A percentile compares a stretch with the other conserved stretches of the same genome.
Conservation (phyloP, 2,797 vertebrate species). For the Lithobates sylvaticus region DNA sequence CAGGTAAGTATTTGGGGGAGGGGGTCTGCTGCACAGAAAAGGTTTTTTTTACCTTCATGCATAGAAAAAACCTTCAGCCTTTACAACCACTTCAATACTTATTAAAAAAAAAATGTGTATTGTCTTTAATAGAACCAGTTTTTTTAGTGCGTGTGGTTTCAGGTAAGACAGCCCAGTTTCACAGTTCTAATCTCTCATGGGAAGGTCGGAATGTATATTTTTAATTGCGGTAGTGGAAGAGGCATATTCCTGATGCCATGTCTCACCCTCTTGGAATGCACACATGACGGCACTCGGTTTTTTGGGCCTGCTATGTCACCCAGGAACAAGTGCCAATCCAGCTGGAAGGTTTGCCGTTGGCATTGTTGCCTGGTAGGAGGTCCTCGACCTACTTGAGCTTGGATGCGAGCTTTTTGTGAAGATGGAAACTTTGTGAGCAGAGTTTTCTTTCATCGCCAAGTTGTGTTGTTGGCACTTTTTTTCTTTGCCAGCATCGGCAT, state of each 20-base stretch:
- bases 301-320: conserved; percentile 45
- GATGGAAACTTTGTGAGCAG: conserved; percentile 34
- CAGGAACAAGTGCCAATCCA: conserved; percentile 26
- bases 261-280: conserved; percentile 58
- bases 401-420: neutral
- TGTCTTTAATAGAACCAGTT: neutral
- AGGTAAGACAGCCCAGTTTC: conserved; percentile 63
- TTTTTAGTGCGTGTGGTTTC: conserved; percentile 56
- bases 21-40: too few relatives aligned
- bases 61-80: too few relatives aligned
- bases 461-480: conserved; percentile 35
- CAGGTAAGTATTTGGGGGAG: too few relatives aligned
- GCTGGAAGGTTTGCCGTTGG: conserved; percentile 29
- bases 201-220: conserved; percentile 67
- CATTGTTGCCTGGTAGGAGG: conserved; percentile 57
- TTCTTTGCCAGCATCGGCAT: conserved; percentile 17
- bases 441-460: neutral
- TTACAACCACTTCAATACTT: too few relatives aligned
- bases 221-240: conserved; percentile 65
- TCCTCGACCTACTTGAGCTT: conserved; percentile 19
- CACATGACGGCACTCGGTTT: conserved; percentile 51
- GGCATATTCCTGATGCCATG: conserved; percentile 57
- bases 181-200: conserved; percentile 67
- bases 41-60: too few relatives aligned
- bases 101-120: conserved; percentile 6